These are phyloP conservation scores for Eupithecia tripunctaria DNA, from an alignment of 2,888 invertebrate species.

Conservation along the genomic window DNA sequence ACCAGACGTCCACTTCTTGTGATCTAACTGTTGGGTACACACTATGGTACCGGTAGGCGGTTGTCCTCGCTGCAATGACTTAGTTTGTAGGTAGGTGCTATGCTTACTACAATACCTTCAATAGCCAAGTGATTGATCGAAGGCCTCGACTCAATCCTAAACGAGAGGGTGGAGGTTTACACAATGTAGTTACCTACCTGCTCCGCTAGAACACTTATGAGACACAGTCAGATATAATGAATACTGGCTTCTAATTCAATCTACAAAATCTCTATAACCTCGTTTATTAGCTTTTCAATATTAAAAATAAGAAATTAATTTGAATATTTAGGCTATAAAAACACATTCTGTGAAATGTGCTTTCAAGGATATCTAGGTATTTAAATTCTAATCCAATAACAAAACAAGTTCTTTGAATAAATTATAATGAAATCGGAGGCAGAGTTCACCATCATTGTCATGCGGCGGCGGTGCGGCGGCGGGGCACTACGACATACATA, in stretches of 20 bases:
- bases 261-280: neutral
- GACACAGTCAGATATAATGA: no score
- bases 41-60: neutral
- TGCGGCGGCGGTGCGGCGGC: neutral
- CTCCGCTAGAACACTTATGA: no score
- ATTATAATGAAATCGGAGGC: neutral
- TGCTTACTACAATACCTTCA: neutral
- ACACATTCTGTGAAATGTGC: slow-evolving; percentile 1
- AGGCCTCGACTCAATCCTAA: no score
- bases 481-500: no score
- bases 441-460: neutral
- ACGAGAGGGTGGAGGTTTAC: no score
- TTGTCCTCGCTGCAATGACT: neutral
- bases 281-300: neutral
- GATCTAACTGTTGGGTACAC: neutral
- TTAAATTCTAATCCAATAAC: slow-evolving; percentile 1
- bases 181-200: no score
- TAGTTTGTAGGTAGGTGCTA: no score
- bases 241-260: no score
- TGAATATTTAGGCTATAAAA: slow-evolving; percentile 7
- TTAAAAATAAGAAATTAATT: slow-evolving; percentile 2
- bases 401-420: slow-evolving; percentile 1
- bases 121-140: neutral
- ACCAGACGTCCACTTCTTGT: neutral
- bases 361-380: slow-evolving; percentile 10